These are phyloP conservation scores for Brachionus sp. DNA, from an alignment of 1,140 invertebrate genomes.

Conservation along the genomic window DNA sequence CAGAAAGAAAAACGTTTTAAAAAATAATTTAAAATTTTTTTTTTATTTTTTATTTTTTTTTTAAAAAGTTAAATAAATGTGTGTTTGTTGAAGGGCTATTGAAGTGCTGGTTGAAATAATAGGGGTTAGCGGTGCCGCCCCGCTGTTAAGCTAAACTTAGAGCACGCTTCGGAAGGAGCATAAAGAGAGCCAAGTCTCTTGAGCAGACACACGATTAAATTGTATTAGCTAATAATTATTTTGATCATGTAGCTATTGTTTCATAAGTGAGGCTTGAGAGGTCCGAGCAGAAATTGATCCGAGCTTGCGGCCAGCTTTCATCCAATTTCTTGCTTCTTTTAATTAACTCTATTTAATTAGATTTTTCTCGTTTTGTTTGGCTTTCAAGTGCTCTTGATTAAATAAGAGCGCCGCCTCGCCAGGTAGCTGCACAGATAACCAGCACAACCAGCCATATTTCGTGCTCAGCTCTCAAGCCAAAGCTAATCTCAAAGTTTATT, in stretches of 20 bases:
- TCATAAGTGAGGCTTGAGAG: background rate
- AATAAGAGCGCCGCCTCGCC: background rate
- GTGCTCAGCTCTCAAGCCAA: background rate
- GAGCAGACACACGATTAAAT: constrained; percentile 30
- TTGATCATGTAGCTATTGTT: background rate
- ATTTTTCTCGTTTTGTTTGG: constrained; percentile 27
- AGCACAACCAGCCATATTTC: background rate
- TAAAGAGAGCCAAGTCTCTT: background rate
- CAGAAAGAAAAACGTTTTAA: too few relatives aligned
- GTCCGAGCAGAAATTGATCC: constrained; percentile 17
- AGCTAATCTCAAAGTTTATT: background rate
- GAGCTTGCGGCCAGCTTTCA: background rate
- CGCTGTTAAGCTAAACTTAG: constrained; percentile 3
- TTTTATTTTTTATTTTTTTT: too few relatives aligned
- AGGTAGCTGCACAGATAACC: background rate
- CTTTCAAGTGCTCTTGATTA: constrained; percentile 31
- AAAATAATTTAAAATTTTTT: too few relatives aligned
- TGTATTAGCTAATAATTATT: constrained; percentile 34
- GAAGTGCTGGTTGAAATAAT: background rate
- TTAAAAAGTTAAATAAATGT: background rate
- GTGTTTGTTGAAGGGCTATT: background rate
- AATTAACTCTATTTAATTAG: constrained; percentile 41
- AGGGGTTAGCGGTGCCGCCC: background rate
- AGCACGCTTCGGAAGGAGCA: background rate
- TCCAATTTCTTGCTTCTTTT: background rate